These are phyloP conservation scores for Sipunculus nudus DNA, from an alignment of 2,888 invertebrate genomes.

Conservation along the genomic window DNA sequence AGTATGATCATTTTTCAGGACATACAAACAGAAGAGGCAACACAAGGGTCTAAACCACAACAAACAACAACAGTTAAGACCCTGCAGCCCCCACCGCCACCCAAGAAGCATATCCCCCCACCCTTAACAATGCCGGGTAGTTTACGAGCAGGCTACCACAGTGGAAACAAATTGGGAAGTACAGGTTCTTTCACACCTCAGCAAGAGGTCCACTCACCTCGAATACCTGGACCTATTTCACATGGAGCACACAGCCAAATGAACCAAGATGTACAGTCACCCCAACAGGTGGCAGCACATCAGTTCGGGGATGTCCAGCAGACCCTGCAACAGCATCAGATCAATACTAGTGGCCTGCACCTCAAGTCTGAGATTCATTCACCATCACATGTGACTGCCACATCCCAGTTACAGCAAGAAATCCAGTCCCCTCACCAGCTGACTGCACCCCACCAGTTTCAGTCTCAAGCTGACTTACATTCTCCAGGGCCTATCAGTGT, in stretches of 20 bases:
- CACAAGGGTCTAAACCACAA: slow-evolving; percentile 1
- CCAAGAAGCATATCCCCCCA: background rate
- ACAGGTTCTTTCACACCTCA: background rate
- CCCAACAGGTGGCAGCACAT: too few species aligned
- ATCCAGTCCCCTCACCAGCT: slow-evolving; percentile 16
- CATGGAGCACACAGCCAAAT: too few species aligned
- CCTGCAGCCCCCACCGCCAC: background rate
- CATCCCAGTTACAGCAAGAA: slow-evolving; percentile 9
- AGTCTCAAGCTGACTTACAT: slow-evolving; percentile 9
- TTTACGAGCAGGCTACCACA: background rate
- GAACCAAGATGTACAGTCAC: too few species aligned
- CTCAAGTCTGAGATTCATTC: background rate
- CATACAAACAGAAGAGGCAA: slow-evolving; percentile 7
- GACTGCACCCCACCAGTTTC: slow-evolving; percentile 14
- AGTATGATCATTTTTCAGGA: slow-evolving; percentile 4
- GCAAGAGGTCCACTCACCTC: too few species aligned
- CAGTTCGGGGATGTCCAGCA: too few species aligned
- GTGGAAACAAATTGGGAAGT: background rate
- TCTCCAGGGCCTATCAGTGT: slow-evolving; percentile 7
- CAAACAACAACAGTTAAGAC: background rate
- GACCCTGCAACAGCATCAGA: too few species aligned
- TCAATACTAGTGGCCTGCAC: too few species aligned
- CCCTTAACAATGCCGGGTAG: background rate
- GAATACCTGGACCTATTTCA: too few species aligned
- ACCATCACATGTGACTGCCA: slow-evolving; percentile 7